Percentiles rank a stretch among this genome's conserved stretches.
Conservation (phyloP, 2,113 vertebrate genomes). For the Gavialis gangeticus region DNA sequence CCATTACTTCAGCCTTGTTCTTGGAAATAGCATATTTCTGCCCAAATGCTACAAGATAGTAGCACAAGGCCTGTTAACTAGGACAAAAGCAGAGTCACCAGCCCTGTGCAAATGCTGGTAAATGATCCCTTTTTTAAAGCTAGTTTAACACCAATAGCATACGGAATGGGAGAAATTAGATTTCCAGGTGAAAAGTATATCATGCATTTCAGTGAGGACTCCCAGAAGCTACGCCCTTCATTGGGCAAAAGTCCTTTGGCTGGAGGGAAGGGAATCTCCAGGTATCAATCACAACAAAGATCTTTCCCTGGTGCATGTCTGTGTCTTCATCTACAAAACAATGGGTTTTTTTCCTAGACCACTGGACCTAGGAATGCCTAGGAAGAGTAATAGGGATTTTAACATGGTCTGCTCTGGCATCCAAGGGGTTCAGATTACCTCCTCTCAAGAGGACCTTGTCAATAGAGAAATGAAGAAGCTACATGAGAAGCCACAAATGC, state of each 20-base stretch:
- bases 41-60: neutral
- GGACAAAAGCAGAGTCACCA: neutral
- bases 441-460: neutral
- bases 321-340: neutral
- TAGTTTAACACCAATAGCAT: neutral
- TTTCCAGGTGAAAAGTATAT: neutral
- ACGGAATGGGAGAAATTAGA: neutral
- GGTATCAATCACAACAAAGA: neutral
- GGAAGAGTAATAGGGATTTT: neutral
- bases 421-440: neutral
- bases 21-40: neutral
- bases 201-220: neutral
- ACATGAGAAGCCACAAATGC: neutral
- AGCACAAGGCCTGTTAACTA: neutral
- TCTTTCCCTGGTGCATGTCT: neutral
- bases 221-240: neutral
- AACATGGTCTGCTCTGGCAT: neutral
- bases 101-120: no score
- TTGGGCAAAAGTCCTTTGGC: neutral
- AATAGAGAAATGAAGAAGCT: neutral
- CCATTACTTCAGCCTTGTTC: neutral
- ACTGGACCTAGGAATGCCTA: accelerated
- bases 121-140: neutral
- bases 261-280: accelerated
- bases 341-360: neutral